phyloP scores from a whole-genome alignment of 1,140 invertebrate species.

The Bombus polaris region DNA sequence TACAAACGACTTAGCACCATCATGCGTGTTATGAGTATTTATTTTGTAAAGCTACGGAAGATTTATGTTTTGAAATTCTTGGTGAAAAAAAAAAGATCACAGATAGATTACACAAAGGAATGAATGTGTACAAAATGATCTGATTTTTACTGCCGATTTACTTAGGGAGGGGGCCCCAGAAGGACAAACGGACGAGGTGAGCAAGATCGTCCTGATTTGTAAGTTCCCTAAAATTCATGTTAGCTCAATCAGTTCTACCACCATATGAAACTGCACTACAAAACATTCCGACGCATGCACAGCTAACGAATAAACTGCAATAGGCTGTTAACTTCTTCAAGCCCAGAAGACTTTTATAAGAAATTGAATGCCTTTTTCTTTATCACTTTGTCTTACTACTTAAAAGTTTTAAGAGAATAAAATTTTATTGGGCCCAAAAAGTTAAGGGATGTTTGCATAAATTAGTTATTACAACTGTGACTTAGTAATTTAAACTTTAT shows the following conservation, averaged over 20 bases:
- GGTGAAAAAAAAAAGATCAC: constrained; percentile 51
- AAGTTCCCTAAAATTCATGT: constrained; percentile 77
- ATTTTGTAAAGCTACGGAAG: constrained; percentile 49
- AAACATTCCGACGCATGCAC: constrained; percentile 62
- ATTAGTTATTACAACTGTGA: constrained; percentile 40
- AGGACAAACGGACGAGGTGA: constrained; percentile 75
- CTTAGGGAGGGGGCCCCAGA: constrained; percentile 75
- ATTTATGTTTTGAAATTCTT: constrained; percentile 50
- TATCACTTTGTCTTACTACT: background rate
- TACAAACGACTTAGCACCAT: constrained; percentile 57
- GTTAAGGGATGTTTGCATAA: constrained; percentile 45
- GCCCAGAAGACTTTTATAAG: constrained; percentile 27
- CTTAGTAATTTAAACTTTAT: constrained; percentile 23
- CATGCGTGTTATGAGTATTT: constrained; percentile 66
- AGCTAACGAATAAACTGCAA: constrained; percentile 51
- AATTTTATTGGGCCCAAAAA: constrained; percentile 35
- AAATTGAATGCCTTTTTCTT: background rate
- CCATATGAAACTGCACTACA: constrained; percentile 56
- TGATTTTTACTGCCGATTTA: constrained; percentile 61
- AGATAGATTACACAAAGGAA: constrained; percentile 46
- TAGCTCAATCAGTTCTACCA: constrained; percentile 67
- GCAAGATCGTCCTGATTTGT: constrained; percentile 72
- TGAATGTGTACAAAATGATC: constrained; percentile 58
- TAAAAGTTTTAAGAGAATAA: constrained; percentile 9
- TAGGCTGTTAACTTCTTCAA: constrained; percentile 53